These are phyloP conservation scores for Aleiodes sp. DNA, from an alignment of 1,140 invertebrate species.

Conservation along the genomic window DNA sequence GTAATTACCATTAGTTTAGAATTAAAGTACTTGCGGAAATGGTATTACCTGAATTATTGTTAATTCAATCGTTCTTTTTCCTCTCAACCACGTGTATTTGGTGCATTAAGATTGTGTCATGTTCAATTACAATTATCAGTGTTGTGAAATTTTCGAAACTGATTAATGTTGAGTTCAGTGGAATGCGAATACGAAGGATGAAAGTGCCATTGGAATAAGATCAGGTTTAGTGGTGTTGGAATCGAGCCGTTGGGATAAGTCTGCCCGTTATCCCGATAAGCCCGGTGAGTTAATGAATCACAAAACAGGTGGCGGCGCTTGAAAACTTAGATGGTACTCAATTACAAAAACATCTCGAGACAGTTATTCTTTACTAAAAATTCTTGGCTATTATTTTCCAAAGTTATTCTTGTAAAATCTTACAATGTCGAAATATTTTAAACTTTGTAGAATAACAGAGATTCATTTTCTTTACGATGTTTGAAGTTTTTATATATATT, in stretches of 20 bases:
- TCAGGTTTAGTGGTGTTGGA: constrained; percentile 65
- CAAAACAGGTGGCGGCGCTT: constrained; percentile 64
- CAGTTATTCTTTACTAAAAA: background rate
- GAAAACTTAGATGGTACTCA: background rate
- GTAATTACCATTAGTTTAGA: constrained; percentile 30
- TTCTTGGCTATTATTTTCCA: background rate
- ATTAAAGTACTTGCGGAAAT: constrained; percentile 6
- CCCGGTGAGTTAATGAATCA: constrained; percentile 68
- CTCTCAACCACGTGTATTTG: background rate
- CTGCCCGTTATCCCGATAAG: constrained; percentile 67
- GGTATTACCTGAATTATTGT: no score
- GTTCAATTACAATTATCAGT: no score
- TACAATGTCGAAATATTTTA: no score
- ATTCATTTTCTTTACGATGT: no score
- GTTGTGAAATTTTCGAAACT: no score
- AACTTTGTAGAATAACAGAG: no score
- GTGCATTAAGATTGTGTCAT: background rate
- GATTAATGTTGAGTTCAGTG: background rate
- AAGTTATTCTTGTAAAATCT: background rate
- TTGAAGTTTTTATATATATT: no score
- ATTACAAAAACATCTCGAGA: background rate
- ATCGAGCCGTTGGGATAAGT: constrained; percentile 65
- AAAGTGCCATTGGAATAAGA: constrained; percentile 66
- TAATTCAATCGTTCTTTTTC: no score
- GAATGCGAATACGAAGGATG: constrained; percentile 51